Conservation (phyloP, 2,888 invertebrate genomes). For the Cephus pygmeus region DNA sequence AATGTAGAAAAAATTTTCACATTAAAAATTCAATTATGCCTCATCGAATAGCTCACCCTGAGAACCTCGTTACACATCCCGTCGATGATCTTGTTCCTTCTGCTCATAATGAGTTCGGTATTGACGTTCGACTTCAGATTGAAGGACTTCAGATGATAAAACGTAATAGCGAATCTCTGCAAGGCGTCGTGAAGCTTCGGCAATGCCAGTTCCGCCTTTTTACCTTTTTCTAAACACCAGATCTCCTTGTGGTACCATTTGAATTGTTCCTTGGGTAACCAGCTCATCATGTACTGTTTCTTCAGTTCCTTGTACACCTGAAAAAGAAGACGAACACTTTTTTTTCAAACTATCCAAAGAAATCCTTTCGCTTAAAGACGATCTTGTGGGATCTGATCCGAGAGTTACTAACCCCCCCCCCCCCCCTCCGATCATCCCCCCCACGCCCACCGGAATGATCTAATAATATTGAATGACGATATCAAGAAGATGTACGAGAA, state of each 20-base stretch:
- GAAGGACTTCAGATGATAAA: slow-evolving; percentile 64
- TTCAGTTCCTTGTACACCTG: slow-evolving; percentile 62
- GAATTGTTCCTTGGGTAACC: slow-evolving; percentile 64
- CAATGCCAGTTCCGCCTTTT: slow-evolving; percentile 70
- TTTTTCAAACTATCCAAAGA: slow-evolving; percentile 22
- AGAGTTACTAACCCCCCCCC: neutral
- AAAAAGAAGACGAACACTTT: slow-evolving; percentile 37
- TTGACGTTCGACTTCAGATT: slow-evolving; percentile 63
- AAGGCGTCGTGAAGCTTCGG: slow-evolving; percentile 71
- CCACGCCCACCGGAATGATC: neutral
- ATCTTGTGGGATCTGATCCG: neutral
- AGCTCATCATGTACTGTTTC: slow-evolving; percentile 61
- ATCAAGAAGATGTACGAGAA: neutral
- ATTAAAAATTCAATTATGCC: neutral
- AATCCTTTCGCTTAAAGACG: neutral
- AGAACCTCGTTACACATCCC: slow-evolving; percentile 58
- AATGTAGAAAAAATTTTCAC: neutral
- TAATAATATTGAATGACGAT: neutral
- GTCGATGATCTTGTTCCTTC: slow-evolving; percentile 65
- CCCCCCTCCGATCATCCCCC: no score
- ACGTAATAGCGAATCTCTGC: slow-evolving; percentile 68
- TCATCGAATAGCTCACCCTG: slow-evolving; percentile 42
- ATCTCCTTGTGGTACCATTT: slow-evolving; percentile 63
- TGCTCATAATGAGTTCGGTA: slow-evolving; percentile 66
- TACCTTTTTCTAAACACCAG: slow-evolving; percentile 62